Base-by-base conservation (phyloP, 2,888 invertebrate genomes). In the Molanna angustata region DNA sequence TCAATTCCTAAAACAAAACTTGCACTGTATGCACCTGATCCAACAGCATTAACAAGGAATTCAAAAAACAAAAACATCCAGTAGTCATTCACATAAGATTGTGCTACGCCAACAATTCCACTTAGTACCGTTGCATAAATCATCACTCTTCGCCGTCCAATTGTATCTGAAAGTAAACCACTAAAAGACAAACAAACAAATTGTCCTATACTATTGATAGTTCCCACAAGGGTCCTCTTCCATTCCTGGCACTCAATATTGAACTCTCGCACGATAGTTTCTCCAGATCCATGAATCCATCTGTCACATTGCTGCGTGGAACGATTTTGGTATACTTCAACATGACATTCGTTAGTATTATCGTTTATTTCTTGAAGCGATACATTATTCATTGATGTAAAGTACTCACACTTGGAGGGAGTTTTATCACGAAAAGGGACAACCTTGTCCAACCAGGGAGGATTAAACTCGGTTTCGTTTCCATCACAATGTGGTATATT, bases 221-320 rank as follows among this genome's bases (percentile, higher is more conserved):
- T 87, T 6, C 89, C 89, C 31, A 88, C 81, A 61, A 89, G 64
- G 0, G 88, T 81, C 52, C 86, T 68, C 69, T 85, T 86, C 88
- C 88, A 89, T 55, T 82, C 76, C 52, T 82, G 74, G 63, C 86
- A 87, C 42, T 82, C 82, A 49, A 87, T 68, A 64, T 79, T 71
- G 65, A 84, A 86, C 86, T 87, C 58, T 31, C 42, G 42, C 7
- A 58, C 51, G n/a, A 56, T 56, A 1, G 58, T 56, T 6, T 58
- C 56, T 14, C 58, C 58, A 18, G 42, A 39, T 2, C 54, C 56
- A 27, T 58, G 50, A 1, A 58, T 40, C 53, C 53, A 58, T 43
- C 80, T 84, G 19, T 83, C 64, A 51, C 82, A 70, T 13, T 67
- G 64, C 14, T 73, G 67, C 9, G 27, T 48, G 9, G 35, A 16